Base-by-base conservation (phyloP, 2,888 invertebrate genomes). In the Rhagium mordax region DNA sequence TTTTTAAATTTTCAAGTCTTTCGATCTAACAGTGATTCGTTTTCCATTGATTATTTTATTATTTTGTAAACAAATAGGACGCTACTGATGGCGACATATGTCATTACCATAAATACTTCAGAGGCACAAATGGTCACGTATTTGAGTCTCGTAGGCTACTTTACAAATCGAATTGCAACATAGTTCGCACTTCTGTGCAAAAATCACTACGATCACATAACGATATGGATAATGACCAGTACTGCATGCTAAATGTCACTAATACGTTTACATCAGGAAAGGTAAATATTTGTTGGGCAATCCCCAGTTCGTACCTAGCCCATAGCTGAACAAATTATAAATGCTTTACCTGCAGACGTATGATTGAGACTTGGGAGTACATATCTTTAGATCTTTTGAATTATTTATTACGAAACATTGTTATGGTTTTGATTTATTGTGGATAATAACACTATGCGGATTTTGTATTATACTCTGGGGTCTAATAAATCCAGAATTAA, bases 51-150 rank as follows among this genome's bases (percentile, higher is more conserved):
- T n/a, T n/a, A n/a, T n/a, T n/a, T n/a, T n/a, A n/a, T n/a, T 41
- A 41, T 41, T 41, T 41, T 10, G 41, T 41, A 15, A n/a, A n/a
- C n/a, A n/a, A 8, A 13, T 8, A 21, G 5, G 41, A 67, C 66
- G 57, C 66, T 57, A 55, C 66, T 67, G 66, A 10, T 24, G 21
- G 47, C 24, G 3, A 16, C 47, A 59, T 61, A 33, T 73, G 66
- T 72, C 71, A 80, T 80, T 80, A 80, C 80, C 79, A 80, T 80
- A 80, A 78, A 80, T 76, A 76, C 76, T 75, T 73, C 69, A 75
- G 70, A 67, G 33, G 57, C 21, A 55, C 66, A 41, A 67, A 75
- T 67, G 77, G 80, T 80, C 80, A 80, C 79, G 80, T 78, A 77
- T 75, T 70, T 71, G 71, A 73, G 70, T 65, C 71, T 75, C 71